These are phyloP conservation scores for Melinaea marsaeus DNA, from an alignment of 2,888 invertebrate genomes.

Conservation along the genomic window DNA sequence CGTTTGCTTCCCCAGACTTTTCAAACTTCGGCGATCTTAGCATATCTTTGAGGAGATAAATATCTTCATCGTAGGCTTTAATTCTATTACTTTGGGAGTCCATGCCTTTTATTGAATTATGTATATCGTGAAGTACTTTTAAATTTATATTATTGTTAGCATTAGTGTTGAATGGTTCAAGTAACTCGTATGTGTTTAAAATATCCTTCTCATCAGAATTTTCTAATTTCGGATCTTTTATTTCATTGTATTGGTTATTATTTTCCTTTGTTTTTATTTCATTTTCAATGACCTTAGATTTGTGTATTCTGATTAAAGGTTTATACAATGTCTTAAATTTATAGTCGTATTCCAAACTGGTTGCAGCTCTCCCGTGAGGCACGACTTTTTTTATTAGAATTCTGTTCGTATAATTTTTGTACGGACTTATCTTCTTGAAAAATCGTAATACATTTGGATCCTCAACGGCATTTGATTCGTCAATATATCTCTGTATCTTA, in stretches of 20 bases:
- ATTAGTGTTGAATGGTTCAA: not conserved
- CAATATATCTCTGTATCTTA: no score
- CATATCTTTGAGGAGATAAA: conserved; percentile 15
- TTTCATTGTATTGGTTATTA: not conserved
- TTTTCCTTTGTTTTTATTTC: conserved; percentile 2
- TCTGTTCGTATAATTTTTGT: conserved; percentile 11
- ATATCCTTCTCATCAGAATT: not conserved
- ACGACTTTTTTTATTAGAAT: conserved; percentile 28
- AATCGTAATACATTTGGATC: not conserved
- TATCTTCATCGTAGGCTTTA: conserved; percentile 20
- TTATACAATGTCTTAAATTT: conserved; percentile 27
- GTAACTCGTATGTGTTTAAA: not conserved
- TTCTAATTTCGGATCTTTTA: not conserved
- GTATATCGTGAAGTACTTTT: conserved; percentile 6
- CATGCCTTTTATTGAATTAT: conserved; percentile 10
- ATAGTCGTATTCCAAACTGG: conserved; percentile 24
- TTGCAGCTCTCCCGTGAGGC: conserved; percentile 25
- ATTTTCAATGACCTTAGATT: conserved; percentile 15
- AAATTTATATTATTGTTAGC: conserved; percentile 8
- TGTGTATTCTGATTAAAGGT: conserved; percentile 31
- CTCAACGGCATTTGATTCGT: not conserved
- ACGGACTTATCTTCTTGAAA: not conserved
- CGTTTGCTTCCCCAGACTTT: conserved; percentile 29
- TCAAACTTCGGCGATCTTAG: conserved; percentile 19
- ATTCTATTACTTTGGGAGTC: conserved; percentile 13